phyloP scores from a whole-genome alignment of 2,888 invertebrate species.

The Acronicta alni region DNA sequence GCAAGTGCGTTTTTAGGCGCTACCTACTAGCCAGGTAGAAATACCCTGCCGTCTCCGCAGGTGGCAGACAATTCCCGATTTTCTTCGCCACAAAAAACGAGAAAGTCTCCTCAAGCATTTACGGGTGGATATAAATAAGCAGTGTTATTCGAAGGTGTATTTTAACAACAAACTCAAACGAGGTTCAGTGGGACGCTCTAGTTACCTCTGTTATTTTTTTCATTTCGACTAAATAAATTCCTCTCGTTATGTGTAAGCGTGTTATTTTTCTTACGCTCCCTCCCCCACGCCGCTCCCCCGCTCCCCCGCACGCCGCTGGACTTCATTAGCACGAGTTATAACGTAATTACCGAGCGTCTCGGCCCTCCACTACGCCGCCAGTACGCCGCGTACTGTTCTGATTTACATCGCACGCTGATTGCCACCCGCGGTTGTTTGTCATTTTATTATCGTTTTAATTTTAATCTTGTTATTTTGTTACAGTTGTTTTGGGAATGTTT shows the following conservation, averaged over 20 bases:
- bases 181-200: conserved; percentile 11
- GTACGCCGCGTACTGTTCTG: conserved; percentile 11
- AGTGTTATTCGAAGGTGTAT: neutral
- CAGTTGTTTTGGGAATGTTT: conserved; percentile 24
- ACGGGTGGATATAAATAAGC: too few species aligned
- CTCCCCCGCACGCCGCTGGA: conserved; percentile 11
- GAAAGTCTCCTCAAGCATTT: too few species aligned
- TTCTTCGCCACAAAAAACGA: too few species aligned
- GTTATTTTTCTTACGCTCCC: conserved; percentile 33
- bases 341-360: conserved; percentile 29
- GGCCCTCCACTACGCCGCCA: neutral
- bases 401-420: conserved; percentile 38
- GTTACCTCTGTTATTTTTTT: conserved; percentile 19
- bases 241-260: conserved; percentile 27
- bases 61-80: too few species aligned
- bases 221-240: conserved; percentile 34
- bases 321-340: conserved; percentile 47
- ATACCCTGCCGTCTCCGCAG: too few species aligned
- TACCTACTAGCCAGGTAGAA: too few species aligned
- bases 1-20: too few species aligned
- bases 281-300: neutral
- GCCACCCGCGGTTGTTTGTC: conserved; percentile 36
- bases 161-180: neutral
- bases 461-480: conserved; percentile 46
- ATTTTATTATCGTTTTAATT: conserved; percentile 36